Base-by-base conservation (phyloP, 2,113 vertebrate genomes). In the Pionites leucogaster region DNA sequence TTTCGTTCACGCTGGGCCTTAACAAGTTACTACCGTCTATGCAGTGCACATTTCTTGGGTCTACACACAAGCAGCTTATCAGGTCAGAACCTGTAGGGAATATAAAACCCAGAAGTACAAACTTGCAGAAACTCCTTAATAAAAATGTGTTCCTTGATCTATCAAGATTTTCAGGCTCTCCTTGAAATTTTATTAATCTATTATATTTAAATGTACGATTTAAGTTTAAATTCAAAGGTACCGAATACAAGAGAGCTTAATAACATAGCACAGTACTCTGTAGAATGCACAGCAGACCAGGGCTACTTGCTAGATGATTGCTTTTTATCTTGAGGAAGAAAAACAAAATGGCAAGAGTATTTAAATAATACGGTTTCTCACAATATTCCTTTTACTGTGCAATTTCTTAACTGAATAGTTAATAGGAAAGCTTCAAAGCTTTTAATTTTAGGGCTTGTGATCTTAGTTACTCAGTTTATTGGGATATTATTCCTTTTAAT, bases 391-490 rank as follows among this genome's bases (percentile, higher is more conserved):
- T 92, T 55, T 82, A 59, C 12, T 67, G 19, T 87, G 29, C 57
- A 52, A 20, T 52, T 85, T 83, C 46, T 86, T 69, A 92, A 74
- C 24, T 59, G 17, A 75, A 13, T 22, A 53, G 24, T 68, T 76
- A 50, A 53, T 47, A n/a, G 50, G 70, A 57, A 63, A 65, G 8
- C 49, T 80, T 90, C 20, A 52, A 59, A 77, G 13, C 31, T 86
- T 86, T 74, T 91, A 1, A 47, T 75, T 78, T 90, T 79, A 74
- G 46, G 35, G 23, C 35, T 84, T 94, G 87, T 82, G 33, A 64
- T 82, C 27, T 55, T 59, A 82, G 59, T 67, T 93, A n/a, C 13
- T 88, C 17, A 68, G 29, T 90, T 87, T 92, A 11, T 86, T 28
- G 13, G 20, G 67, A 33, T 72, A 29, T 35, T 86, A 39, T 10